Evolutionary conservation across 2,888 invertebrate genomes (phyloP), one percentile per base, ranked within the genome.

Genomic region (Mimumesa dahlbomi): DNA sequence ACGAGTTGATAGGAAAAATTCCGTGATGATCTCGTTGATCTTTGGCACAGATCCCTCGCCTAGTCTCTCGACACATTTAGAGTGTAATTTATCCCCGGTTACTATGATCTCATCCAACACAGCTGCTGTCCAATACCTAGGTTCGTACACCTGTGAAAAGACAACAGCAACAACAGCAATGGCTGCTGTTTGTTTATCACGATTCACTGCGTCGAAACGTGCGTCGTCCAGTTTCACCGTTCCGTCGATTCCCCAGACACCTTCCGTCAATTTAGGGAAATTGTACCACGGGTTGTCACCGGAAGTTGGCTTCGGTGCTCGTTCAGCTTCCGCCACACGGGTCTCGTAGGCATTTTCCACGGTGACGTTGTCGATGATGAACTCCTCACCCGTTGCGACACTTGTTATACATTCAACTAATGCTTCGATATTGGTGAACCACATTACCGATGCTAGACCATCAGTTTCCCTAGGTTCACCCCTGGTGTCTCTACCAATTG

Each of bases 101-200:
- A 84, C 53, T 18, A 85, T 75, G 0, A 88, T 79, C 59, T 88
- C 85, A 48, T 87, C 81, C 11, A 88, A 63, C 11, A 85, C 48
- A 4, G 84, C 73, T 1, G 61, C 14, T 2, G 79, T 81, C 85
- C 85, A 87, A 9, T 82, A 80, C 2, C 82, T 79, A 0, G 88
- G 85, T 42, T 83, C 81, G 54, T 87, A 87, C 5, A 82, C 86
- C 56, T 86, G 87, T 0, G 87, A 85, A 54, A 89, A 88, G 1
- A 89, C 72, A 0, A 86, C 65, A 0, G 85, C 82, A 57, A 88
- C 84, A 1, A 84, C 67, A 0, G 85, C 85, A 1, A 88, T 63
- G 0, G 86, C 85, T 0, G 87, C 85, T 2, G 81, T 83, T 36
- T 84, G 85, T 2, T 83, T 80, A 13, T 73, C 73, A 1, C 69